Evolutionary conservation across 2,797 vertebrate species (phyloP), one percentile per base, ranked within the genome.

Genomic region (Muraenolepis orangiensis): DNA sequence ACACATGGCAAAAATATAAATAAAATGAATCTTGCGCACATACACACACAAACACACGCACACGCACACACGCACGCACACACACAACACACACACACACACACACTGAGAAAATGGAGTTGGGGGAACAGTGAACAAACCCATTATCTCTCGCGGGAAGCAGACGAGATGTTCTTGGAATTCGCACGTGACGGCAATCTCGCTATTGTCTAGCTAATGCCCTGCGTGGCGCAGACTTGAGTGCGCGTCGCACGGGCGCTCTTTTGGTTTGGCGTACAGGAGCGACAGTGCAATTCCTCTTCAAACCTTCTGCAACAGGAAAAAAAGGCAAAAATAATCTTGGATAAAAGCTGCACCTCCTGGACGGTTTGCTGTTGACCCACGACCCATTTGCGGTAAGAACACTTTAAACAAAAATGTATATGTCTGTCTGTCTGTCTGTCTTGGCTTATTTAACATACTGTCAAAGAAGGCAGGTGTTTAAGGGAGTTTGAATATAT

Each of bases 101-200:
- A 32, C 23, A 61, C 16, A n/a, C n/a, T 11, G n/a, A 61, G 51
- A 51, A 51, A 20, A 26, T 23, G 51, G 51, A 11, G n/a, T n/a
- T 11, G 51, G 32, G 32, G 51, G 51, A 11, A 26, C 51, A 61
- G 3, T 23, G n/a, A 26, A 61, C 51, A 26, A 61, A 61, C n/a
- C 51, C 51, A 61, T 61, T 51, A 51, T 51, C 42, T 51, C 16
- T 7, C 2, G 4, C 20, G 1, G 42, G 6, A 20, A 51, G 42
- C 16, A 16, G 42, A 20, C 7, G 61, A 66, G 73, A 67, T 64
- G 29, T 40, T 66, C 32, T 12, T 20, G 46, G 23, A 81, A 84
- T 88, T 84, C 77, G 76, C 85, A 0, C 84, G 79, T 89, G 87
- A 86, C 31, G 38, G 42, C 80, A 78, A 85, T 88, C 73, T n/a